Evolutionary conservation across 1,140 invertebrate genomes (phyloP).

Genomic region (Drosophila takahashii): DNA sequence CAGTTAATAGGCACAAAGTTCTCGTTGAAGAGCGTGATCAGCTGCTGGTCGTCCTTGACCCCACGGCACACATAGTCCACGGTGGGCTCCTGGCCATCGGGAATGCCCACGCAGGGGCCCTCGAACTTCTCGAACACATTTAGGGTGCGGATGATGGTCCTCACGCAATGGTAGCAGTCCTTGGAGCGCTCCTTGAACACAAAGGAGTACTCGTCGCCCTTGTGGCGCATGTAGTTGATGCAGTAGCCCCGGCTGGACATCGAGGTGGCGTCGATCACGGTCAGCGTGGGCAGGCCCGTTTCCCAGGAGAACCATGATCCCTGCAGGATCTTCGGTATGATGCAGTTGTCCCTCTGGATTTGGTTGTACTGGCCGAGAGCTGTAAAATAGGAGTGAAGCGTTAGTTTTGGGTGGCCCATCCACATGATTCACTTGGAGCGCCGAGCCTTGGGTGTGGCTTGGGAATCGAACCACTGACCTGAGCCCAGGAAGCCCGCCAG

Average conservation of each 20-base stretch:
- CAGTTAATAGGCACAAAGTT: conserved; percentile 97
- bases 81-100: conserved; percentile 87
- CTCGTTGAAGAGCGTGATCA: conserved; percentile 94
- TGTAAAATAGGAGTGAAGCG: conserved; percentile 4
- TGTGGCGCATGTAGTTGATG: conserved; percentile 89
- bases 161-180: conserved; percentile 93
- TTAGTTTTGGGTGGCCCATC: conserved; percentile 6
- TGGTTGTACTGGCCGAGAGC: conserved; percentile 60
- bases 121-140: conserved; percentile 96
- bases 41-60: conserved; percentile 91
- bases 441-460: conserved; percentile 68
- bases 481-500: conserved; percentile 35
- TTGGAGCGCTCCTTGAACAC: conserved; percentile 88
- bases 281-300: conserved; percentile 92
- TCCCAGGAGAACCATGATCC: conserved; percentile 97
- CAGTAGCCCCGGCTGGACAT: conserved; percentile 91
- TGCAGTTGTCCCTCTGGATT: conserved; percentile 83
- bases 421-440: conserved; percentile 63
- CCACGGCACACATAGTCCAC: conserved; percentile 91
- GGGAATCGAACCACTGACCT: conserved; percentile 45
- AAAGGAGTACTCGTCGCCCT: conserved; percentile 94
- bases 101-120: conserved; percentile 90
- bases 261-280: conserved; percentile 91
- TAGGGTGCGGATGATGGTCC: conserved; percentile 93
- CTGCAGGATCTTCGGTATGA: conserved; percentile 91